Conservation (phyloP, 2,888 invertebrate genomes). For the Acleris sparsana region DNA sequence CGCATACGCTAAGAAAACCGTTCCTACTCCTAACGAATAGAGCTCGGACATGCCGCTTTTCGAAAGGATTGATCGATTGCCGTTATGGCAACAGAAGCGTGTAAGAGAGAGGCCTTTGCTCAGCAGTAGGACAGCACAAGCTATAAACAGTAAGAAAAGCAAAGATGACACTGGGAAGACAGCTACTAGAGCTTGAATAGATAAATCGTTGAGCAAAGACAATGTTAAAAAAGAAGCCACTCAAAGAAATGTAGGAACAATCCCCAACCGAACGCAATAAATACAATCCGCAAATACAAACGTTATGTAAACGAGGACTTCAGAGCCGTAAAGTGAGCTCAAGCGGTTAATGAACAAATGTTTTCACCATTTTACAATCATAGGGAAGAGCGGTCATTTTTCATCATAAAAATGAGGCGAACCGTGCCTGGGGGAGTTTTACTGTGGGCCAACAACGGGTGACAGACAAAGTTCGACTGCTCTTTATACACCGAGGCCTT, state of each 20-base stretch:
- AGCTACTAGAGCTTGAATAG: too few species aligned
- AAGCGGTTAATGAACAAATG: constrained; percentile 66
- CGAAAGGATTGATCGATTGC: too few species aligned
- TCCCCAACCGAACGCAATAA: neutral
- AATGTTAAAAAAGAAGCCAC: too few species aligned
- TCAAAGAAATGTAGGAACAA: neutral
- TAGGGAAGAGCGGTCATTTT: constrained; percentile 62
- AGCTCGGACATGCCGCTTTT: too few species aligned
- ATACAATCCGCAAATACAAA: constrained; percentile 14
- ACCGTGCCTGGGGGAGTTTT: constrained; percentile 56
- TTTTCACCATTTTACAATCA: constrained; percentile 62
- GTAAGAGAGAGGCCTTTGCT: too few species aligned
- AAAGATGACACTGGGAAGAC: too few species aligned
- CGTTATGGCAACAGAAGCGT: too few species aligned
- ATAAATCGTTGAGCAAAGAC: too few species aligned
- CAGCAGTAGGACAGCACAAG: too few species aligned
- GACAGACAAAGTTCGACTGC: constrained; percentile 67
- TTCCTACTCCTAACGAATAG: too few species aligned
- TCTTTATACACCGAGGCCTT: constrained; percentile 57
- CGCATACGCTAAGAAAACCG: too few species aligned
- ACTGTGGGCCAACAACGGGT: constrained; percentile 58
- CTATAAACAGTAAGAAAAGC: too few species aligned
- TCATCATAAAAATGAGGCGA: constrained; percentile 67
- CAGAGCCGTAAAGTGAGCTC: constrained; percentile 40
- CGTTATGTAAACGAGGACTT: constrained; percentile 16